Evolutionary conservation across 2,113 vertebrate genomes (phyloP).

Genomic region (Stictonetta naevosa): DNA sequence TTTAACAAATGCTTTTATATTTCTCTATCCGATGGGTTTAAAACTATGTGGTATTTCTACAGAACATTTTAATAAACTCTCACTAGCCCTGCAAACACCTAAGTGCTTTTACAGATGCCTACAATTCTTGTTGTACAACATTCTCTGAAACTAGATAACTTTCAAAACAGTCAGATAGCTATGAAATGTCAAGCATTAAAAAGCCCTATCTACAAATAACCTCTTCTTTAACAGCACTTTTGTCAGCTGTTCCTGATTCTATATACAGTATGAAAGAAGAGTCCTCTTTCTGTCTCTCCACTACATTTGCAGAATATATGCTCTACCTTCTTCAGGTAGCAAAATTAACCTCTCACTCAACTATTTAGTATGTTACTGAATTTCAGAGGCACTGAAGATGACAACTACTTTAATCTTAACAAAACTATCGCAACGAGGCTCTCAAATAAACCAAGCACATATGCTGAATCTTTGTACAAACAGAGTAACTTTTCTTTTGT

Average conservation of each 20-base stretch:
- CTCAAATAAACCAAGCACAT: accelerated
- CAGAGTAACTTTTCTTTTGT: accelerated
- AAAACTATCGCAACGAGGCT: accelerated
- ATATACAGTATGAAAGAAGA: conserved; percentile 31
- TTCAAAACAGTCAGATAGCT: neutral
- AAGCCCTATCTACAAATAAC: conserved; percentile 38
- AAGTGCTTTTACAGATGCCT: conserved; percentile 16
- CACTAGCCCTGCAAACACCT: neutral
- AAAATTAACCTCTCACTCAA: neutral
- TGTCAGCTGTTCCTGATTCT: conserved; percentile 29
- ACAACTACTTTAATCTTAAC: neutral
- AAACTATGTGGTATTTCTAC: neutral
- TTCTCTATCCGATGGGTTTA: conserved; percentile 1
- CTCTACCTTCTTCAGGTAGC: neutral
- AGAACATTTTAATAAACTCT: conserved; percentile 23
- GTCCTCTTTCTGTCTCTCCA: neutral
- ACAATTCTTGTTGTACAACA: conserved; percentile 18
- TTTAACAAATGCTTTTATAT: conserved; percentile 42
- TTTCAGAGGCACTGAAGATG: neutral
- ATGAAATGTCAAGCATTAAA: conserved; percentile 53
- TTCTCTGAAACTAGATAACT: conserved; percentile 45
- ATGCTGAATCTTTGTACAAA: neutral
- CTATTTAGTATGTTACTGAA: neutral
- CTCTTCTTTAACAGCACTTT: conserved; percentile 24
- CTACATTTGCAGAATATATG: neutral